phyloP scores from a whole-genome alignment of 2,888 invertebrate genomes.

The Gandaritis pyraliata region DNA sequence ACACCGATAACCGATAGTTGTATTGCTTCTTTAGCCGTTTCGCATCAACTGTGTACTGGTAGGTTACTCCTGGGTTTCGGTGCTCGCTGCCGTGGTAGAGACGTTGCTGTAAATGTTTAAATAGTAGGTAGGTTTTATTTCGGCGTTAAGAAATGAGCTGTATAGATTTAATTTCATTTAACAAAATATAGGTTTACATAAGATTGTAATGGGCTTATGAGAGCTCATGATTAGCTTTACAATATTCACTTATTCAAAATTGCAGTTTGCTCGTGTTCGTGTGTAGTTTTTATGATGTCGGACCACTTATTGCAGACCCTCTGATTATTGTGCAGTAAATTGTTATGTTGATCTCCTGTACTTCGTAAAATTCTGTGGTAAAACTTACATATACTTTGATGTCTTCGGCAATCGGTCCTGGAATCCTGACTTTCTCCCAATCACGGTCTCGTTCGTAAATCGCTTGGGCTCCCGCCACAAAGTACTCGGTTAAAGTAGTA shows the following conservation, averaged over 20 bases:
- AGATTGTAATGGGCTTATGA: no score
- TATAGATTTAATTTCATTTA: no score
- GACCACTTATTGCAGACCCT: no score
- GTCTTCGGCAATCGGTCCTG: conserved; percentile 92
- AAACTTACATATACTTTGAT: conserved; percentile 91
- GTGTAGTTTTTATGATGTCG: neutral
- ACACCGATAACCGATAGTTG: conserved; percentile 91
- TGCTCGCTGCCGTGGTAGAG: conserved; percentile 88
- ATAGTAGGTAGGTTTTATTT: no score
- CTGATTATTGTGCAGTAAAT: no score
- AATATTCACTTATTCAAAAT: no score
- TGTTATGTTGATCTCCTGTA: no score
- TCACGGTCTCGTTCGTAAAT: conserved; percentile 91
- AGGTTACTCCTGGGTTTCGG: conserved; percentile 91
- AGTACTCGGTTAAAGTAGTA: conserved; percentile 90
- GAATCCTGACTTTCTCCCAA: conserved; percentile 91
- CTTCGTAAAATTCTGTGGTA: neutral
- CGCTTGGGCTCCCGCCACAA: conserved; percentile 91
- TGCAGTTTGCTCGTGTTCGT: neutral
- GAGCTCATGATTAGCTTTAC: no score
- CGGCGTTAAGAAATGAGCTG: no score
- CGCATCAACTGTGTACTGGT: conserved; percentile 90
- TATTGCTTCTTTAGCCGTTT: conserved; percentile 82
- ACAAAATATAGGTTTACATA: no score
- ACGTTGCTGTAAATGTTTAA: conserved; percentile 73